A percentile compares a stretch with the other conserved stretches of the same genome.
phyloP scores from a whole-genome alignment of 2,113 vertebrate species.

The Pipa parva region DNA sequence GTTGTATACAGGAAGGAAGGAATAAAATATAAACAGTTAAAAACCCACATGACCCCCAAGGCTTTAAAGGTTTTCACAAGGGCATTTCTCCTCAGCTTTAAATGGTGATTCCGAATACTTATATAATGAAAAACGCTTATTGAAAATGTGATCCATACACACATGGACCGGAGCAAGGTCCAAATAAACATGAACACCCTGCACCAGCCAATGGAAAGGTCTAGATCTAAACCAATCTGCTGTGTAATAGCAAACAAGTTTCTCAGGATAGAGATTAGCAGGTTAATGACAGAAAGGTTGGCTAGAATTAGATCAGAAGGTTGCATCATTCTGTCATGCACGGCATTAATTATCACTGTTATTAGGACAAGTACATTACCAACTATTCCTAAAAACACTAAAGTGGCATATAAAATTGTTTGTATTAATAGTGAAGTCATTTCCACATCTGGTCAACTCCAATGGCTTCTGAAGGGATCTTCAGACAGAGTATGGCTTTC shows the following conservation, averaged over 20 bases:
- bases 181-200: conserved; percentile 69
- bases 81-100: conserved; percentile 6
- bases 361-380: conserved; percentile 60
- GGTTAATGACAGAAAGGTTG: conserved; percentile 67
- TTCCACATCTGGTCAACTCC: too few relatives aligned
- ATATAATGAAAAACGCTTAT: conserved; percentile 69
- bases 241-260: conserved; percentile 61
- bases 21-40: conserved; percentile 63
- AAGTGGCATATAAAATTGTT: conserved; percentile 50
- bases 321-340: conserved; percentile 40
- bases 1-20: conserved; percentile 65
- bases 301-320: conserved; percentile 66
- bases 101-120: conserved; percentile 49
- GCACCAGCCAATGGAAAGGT: conserved; percentile 58
- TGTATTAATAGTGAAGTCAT: background rate
- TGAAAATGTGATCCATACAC: conserved; percentile 70
- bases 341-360: conserved; percentile 57
- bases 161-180: conserved; percentile 69
- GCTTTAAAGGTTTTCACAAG: conserved; percentile 13
- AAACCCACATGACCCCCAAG: conserved; percentile 56
- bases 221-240: conserved; percentile 58
- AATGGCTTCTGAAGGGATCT: too few relatives aligned
- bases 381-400: conserved; percentile 60
- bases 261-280: conserved; percentile 63
- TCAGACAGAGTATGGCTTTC: too few relatives aligned